Conservation (phyloP, 2,797 vertebrate species). For the Myotis planiceps region DNA sequence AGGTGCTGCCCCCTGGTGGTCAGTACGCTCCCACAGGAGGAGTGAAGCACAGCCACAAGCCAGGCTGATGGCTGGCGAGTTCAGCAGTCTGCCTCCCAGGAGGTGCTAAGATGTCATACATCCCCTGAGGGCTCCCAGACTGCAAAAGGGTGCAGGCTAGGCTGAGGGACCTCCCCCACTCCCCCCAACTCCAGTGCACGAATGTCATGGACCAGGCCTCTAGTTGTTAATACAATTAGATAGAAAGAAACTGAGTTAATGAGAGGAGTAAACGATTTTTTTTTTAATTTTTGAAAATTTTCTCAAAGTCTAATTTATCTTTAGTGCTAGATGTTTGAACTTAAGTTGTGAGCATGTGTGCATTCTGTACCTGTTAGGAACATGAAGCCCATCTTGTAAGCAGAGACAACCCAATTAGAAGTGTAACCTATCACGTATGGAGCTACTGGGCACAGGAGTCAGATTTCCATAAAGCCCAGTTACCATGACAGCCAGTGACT, state of each 20-base stretch:
- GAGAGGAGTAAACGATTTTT: background rate
- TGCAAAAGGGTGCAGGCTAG: too few species aligned
- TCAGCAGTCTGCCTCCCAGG: accelerated
- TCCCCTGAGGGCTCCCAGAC: too few species aligned
- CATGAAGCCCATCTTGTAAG: conserved; percentile 70
- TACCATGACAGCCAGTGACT: conserved; percentile 87
- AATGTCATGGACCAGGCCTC: too few species aligned
- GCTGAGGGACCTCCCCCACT: too few species aligned
- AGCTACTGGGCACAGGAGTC: conserved; percentile 85
- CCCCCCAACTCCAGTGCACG: too few species aligned
- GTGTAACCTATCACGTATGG: conserved; percentile 71
- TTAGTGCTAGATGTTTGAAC: conserved; percentile 5
- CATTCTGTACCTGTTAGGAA: conserved; percentile 55
- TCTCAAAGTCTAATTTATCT: background rate
- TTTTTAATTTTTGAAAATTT: conserved; percentile 8
- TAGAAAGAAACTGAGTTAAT: background rate
- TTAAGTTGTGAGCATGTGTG: conserved; percentile 44
- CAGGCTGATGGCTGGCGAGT: too few species aligned
- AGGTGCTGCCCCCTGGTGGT: too few species aligned
- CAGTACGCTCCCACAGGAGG: too few species aligned
- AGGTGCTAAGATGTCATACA: too few species aligned
- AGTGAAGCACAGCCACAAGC: too few species aligned
- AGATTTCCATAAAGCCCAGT: conserved; percentile 86
- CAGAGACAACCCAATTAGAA: conserved; percentile 80
- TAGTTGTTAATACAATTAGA: background rate